Conservation (phyloP, 2,888 invertebrate genomes). For the Zhuqinia jingwanae region DNA sequence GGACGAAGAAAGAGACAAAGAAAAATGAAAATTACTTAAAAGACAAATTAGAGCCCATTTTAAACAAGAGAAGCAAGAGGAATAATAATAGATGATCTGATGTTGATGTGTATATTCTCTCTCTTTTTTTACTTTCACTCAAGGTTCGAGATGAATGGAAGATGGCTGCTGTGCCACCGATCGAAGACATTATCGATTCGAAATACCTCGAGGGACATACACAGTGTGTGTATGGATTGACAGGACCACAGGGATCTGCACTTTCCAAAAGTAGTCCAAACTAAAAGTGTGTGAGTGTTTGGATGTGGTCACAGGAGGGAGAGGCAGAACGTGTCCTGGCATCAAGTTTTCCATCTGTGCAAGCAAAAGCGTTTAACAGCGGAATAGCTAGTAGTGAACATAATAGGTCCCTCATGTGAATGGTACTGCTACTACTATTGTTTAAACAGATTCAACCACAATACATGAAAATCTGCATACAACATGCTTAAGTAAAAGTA, state of each 20-base stretch:
- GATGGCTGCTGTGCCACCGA: conserved; percentile 87
- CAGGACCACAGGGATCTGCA: conserved; percentile 60
- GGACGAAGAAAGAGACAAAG: no score
- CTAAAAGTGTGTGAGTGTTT: conserved; percentile 20
- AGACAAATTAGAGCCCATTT: conserved; percentile 73
- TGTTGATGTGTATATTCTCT: background rate
- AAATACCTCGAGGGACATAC: conserved; percentile 83
- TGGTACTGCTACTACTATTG: no score
- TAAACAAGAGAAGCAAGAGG: conserved; percentile 51
- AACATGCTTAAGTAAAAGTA: no score
- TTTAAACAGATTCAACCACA: no score
- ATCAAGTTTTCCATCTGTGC: no score
- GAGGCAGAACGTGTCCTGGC: no score
- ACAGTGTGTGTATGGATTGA: conserved; percentile 83
- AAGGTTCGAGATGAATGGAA: conserved; percentile 88
- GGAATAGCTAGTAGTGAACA: no score
- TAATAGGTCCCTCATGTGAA: no score
- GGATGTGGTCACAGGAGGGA: no score
- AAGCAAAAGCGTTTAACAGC: no score
- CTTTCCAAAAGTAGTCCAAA: conserved; percentile 64
- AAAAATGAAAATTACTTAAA: conserved; percentile 69
- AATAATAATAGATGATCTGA: conserved; percentile 35
- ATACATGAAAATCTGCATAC: no score
- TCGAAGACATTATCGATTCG: conserved; percentile 86
- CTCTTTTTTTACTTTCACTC: conserved; percentile 76